Conservation (phyloP, 1,140 invertebrate species). For the Cheumatopsyche charites region DNA sequence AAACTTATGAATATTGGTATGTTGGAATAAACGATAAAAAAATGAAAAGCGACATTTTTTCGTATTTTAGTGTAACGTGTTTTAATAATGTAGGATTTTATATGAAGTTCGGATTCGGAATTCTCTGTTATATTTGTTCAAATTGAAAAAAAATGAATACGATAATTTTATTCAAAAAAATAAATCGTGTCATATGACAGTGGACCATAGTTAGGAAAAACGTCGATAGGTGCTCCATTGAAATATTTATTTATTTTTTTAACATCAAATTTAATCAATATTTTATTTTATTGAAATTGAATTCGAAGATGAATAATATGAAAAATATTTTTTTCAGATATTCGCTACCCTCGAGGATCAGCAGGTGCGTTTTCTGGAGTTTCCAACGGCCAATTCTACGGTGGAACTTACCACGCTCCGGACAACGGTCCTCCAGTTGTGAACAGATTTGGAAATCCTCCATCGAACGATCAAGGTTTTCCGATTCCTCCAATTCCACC, state of each 20-base stretch:
- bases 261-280: not conserved
- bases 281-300: not conserved
- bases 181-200: too few relatives aligned
- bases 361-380: slow-evolving; percentile 40
- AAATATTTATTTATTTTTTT: not conserved
- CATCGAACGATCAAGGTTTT: not conserved
- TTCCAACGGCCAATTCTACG: slow-evolving; percentile 42
- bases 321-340: not conserved
- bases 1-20: too few relatives aligned
- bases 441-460: slow-evolving; percentile 44
- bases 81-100: too few relatives aligned
- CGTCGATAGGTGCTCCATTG: not conserved
- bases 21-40: too few relatives aligned
- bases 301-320: not conserved
- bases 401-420: slow-evolving; percentile 39
- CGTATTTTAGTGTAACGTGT: too few relatives aligned
- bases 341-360: slow-evolving; percentile 29
- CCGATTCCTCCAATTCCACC: not conserved
- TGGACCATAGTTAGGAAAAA: too few relatives aligned
- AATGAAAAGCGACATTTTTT: too few relatives aligned
- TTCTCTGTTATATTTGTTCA: too few relatives aligned
- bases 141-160: too few relatives aligned
- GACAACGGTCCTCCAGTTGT: slow-evolving; percentile 42
- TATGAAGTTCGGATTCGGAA: too few relatives aligned
- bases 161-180: too few relatives aligned